Evolutionary conservation across 2,797 vertebrate species (phyloP).

Genomic region (Acipenser ruthenus): DNA sequence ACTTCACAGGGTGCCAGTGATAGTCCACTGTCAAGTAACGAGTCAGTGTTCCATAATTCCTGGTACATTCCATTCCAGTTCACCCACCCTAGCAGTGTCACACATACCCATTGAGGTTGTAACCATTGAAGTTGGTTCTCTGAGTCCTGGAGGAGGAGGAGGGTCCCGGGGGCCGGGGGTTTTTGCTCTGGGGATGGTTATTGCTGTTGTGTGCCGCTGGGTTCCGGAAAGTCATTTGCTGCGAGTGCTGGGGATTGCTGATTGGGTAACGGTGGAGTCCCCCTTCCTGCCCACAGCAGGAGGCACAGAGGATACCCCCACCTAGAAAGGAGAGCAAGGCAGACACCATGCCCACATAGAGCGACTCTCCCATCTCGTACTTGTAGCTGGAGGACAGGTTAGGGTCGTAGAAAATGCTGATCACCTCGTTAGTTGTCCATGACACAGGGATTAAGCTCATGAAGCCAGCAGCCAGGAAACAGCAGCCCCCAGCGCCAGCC

Average conservation of each 20-base stretch:
- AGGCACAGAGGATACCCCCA: conserved; percentile 72
- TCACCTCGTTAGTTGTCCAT: conserved; percentile 86
- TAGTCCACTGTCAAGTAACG: no score
- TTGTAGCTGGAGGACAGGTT: conserved; percentile 71
- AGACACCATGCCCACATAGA: conserved; percentile 80
- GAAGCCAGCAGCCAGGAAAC: conserved; percentile 73
- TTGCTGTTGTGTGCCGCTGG: conserved; percentile 38
- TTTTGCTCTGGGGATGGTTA: conserved; percentile 32
- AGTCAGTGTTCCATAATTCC: no score
- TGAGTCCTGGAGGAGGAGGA: not conserved
- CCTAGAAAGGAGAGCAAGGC: conserved; percentile 74
- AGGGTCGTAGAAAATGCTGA: conserved; percentile 77
- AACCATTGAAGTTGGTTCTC: conserved; percentile 34
- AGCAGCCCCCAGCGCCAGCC: conserved; percentile 61
- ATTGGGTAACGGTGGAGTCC: conserved; percentile 24
- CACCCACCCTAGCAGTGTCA: conserved; percentile 29
- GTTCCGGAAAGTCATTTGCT: conserved; percentile 46
- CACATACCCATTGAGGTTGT: conserved; percentile 67
- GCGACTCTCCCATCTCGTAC: conserved; percentile 82
- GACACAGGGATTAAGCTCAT: conserved; percentile 76
- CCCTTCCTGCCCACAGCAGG: conserved; percentile 54
- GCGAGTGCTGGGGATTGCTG: conserved; percentile 29
- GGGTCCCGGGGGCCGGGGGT: conserved; percentile 11
- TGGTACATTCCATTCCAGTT: not conserved
- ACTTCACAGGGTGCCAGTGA: no score